A percentile compares a stretch with the other conserved stretches of the same genome.
Evolutionary conservation across 2,113 vertebrate species (phyloP).

Genomic region (zebrafish (Danio rerio)): DNA sequence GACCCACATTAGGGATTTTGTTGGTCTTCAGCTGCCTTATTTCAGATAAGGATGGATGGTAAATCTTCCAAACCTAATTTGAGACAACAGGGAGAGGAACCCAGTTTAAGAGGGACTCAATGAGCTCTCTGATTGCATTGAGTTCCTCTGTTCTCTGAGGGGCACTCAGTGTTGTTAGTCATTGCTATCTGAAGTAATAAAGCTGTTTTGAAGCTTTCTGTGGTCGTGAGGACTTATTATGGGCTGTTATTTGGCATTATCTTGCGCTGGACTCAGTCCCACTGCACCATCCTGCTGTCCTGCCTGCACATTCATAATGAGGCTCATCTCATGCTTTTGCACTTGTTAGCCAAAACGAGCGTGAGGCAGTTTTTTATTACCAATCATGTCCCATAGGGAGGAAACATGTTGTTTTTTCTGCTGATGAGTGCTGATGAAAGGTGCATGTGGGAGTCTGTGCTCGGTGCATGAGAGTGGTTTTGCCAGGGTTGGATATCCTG

Average conservation of each 20-base stretch:
- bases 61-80: neutral
- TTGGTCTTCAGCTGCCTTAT: neutral
- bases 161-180: constrained; percentile 28
- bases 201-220: constrained; percentile 28
- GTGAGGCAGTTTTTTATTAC: neutral
- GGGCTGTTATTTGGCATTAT: constrained; percentile 7
- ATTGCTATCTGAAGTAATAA: constrained; percentile 6
- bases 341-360: constrained; percentile 30
- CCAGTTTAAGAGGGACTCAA: neutral
- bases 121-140: constrained; percentile 1
- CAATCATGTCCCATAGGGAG: neutral
- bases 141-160: neutral
- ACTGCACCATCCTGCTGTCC: constrained; percentile 2
- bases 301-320: constrained; percentile 3
- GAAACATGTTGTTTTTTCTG: neutral
- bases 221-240: neutral
- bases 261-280: constrained; percentile 1
- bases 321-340: constrained; percentile 24
- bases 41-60: neutral
- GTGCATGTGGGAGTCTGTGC: neutral
- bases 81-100: neutral
- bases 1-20: neutral
- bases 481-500: neutral
- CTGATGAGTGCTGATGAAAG: neutral
- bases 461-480: neutral